Base-by-base conservation (phyloP, 1,140 invertebrate species). In the Ditylenchus dipsaci region DNA sequence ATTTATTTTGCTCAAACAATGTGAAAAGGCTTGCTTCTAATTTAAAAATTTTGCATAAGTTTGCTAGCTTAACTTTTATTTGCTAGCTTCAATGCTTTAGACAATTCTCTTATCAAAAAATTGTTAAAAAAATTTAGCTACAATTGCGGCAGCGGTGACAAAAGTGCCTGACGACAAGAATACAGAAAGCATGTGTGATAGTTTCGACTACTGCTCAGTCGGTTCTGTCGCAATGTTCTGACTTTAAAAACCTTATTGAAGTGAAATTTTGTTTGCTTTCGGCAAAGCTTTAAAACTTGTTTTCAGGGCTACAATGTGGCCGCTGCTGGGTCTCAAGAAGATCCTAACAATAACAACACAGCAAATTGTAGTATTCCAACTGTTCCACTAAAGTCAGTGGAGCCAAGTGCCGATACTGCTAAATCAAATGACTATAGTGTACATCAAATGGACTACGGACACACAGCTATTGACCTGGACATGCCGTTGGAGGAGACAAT, bases 61-160 rank as follows among this genome's bases (percentile, higher is more conserved):
- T 57, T 23, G 21, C 53, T 57, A 57, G 29, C 27, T n/a, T n/a
- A n/a, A n/a, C n/a, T n/a, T n/a, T n/a, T n/a, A n/a, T 57, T 57
- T 23, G 21, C 53, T 57, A 57, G 29, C 27, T 29, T 38, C 3
- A n/a, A 7, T 15, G 59, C 27, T 21, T 45, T n/a, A n/a, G n/a
- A 15, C 27, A 19, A 19, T 45, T 61, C 29, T 19, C 27, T 30
- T 61, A 5, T 27, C 15, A 19, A 45, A 61, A n/a, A 33, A 61
- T 5, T n/a, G 3, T 45, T 15, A 61, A 61, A 33, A 33, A 19
- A 61, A 21, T 70, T 42, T 17, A 70, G 68, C 68, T 0, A 70
- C 68, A 21, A 69, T 70, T 49, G 68, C 68, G 17, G 68, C 68
- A 17, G 58, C 68, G 1, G 68, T 68, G n/a, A 15, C 3, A 7